These are phyloP conservation scores for Fabriciana adippe DNA, from an alignment of 2,888 invertebrate species.

Conservation along the genomic window DNA sequence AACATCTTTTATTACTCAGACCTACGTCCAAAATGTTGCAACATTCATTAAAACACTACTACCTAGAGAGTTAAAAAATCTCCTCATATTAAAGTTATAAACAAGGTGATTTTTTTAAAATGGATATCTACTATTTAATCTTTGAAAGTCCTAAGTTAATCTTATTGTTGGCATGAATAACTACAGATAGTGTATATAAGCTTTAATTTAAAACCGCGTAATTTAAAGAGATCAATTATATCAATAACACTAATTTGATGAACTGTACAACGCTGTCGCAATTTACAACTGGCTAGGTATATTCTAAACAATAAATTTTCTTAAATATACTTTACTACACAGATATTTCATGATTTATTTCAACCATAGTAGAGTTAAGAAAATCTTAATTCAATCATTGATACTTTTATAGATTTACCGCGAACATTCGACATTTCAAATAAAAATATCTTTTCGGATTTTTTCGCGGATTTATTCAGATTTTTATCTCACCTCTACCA, in stretches of 20 bases:
- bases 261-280: conserved; percentile 28
- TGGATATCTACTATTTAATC: too few relatives aligned
- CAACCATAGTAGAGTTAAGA: conserved; percentile 4
- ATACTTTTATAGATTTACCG: background rate
- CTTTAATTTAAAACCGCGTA: conserved; percentile 22
- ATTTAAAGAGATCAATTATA: conserved; percentile 33
- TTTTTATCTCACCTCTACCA: too few relatives aligned
- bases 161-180: conserved; percentile 8
- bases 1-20: too few relatives aligned
- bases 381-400: background rate
- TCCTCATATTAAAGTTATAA: too few relatives aligned
- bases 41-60: too few relatives aligned
- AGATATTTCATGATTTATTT: conserved; percentile 1
- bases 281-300: conserved; percentile 23
- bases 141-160: background rate
- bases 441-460: too few relatives aligned
- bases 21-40: too few relatives aligned
- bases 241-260: conserved; percentile 25
- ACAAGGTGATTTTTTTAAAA: too few relatives aligned
- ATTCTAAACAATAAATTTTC: conserved; percentile 12
- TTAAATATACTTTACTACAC: background rate
- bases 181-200: conserved; percentile 12
- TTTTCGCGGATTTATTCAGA: too few relatives aligned
- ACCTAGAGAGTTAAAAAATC: too few relatives aligned
- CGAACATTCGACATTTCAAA: too few relatives aligned